Conservation (phyloP, 2,797 vertebrate genomes). For the Ataeniobius toweri region DNA sequence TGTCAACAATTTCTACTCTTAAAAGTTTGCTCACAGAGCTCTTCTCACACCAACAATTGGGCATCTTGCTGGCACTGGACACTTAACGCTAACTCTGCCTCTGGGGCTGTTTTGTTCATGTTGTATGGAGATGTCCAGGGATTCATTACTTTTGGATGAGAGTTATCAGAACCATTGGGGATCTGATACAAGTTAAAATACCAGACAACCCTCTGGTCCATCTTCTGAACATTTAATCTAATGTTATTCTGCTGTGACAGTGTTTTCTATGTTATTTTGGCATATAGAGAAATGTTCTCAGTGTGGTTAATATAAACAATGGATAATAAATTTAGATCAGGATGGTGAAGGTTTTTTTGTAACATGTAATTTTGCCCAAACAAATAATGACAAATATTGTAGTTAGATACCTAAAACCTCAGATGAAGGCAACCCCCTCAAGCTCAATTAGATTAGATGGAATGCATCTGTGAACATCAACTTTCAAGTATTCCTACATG, state of each 20-base stretch:
- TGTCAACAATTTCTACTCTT: slow-evolving; percentile 7
- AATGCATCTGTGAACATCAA: too few species aligned
- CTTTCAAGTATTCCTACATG: too few species aligned
- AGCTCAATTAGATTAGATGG: too few species aligned
- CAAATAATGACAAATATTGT: neutral
- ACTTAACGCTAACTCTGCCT: neutral
- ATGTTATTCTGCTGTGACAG: neutral
- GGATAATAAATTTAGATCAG: neutral
- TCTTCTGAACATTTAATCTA: neutral
- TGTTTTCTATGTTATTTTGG: neutral
- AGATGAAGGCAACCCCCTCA: neutral
- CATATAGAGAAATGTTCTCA: neutral
- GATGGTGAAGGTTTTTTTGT: neutral
- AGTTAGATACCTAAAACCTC: too few species aligned
- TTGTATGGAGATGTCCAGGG: slow-evolving; percentile 1
- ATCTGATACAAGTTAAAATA: slow-evolving; percentile 6
- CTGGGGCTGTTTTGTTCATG: slow-evolving; percentile 3
- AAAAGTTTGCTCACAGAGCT: slow-evolving; percentile 4
- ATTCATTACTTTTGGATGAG: slow-evolving; percentile 12
- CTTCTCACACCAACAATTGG: slow-evolving; percentile 1
- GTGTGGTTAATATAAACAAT: neutral
- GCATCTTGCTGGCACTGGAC: neutral
- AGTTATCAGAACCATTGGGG: neutral
- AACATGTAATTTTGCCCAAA: neutral
- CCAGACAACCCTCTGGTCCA: slow-evolving; percentile 2